Conservation (phyloP, 1,140 invertebrate species). For the Riptortus pedestris region DNA sequence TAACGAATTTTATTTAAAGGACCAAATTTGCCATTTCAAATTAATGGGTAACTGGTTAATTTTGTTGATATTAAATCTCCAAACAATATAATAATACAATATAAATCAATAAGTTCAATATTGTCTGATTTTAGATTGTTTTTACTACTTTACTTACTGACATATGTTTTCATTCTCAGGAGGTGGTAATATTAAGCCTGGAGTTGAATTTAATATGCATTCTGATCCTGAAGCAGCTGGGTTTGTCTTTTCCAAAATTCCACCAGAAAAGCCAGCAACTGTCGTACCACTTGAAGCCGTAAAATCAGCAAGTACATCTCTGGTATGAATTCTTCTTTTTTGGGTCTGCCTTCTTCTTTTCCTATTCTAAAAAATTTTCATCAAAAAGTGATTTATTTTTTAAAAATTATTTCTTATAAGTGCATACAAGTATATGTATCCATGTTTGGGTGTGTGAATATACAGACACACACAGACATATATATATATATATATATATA, state of each 20-base stretch:
- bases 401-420: no score
- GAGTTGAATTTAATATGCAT: constrained; percentile 69
- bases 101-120: not conserved
- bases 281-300: not conserved
- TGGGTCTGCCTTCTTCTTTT: no score
- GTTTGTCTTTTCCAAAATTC: not conserved
- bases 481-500: no score
- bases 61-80: not conserved
- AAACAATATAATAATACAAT: not conserved
- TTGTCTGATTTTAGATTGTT: not conserved
- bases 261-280: not conserved
- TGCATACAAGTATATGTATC: no score
- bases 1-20: no score
- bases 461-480: no score
- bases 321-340: not conserved
- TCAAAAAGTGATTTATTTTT: no score
- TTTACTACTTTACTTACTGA: no score
- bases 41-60: no score
- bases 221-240: constrained; percentile 62
- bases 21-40: no score
- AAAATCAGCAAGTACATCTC: not conserved
- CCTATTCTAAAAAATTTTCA: no score
- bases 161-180: constrained; percentile 38
- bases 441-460: no score
- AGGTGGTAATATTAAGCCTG: constrained; percentile 50